Percentiles rank a stretch among this genome's conserved stretches.
phyloP scores from a whole-genome alignment of 2,888 invertebrate species.

The Epicampocera succincta region DNA sequence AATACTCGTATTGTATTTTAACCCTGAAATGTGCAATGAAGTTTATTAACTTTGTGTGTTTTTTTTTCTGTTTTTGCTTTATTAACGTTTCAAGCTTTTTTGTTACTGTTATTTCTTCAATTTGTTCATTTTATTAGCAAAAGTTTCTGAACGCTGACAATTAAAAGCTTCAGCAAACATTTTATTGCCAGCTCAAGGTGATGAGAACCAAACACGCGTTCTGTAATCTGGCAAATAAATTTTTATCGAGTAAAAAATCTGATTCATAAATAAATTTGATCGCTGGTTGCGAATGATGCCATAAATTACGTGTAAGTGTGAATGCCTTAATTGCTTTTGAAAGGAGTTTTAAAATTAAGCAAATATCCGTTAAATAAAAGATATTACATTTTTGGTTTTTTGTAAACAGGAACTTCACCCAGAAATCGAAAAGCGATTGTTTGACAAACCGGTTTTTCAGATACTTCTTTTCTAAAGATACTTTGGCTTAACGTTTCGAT shows the following conservation, averaged over 20 bases:
- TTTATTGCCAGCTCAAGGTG: slow-evolving; percentile 27
- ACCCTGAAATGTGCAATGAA: slow-evolving; percentile 55
- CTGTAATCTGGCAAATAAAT: neutral
- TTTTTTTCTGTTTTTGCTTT: neutral
- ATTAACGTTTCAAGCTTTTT: neutral
- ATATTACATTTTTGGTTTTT: too few relatives aligned
- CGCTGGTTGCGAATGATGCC: neutral
- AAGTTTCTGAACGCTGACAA: slow-evolving; percentile 5
- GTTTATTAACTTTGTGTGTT: slow-evolving; percentile 56
- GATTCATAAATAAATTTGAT: neutral
- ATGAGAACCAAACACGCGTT: neutral
- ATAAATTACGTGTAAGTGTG: neutral
- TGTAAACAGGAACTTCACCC: too few relatives aligned
- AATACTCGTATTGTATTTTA: slow-evolving; percentile 19
- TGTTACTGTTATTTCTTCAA: slow-evolving; percentile 53
- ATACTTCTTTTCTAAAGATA: too few relatives aligned
- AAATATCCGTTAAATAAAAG: too few relatives aligned
- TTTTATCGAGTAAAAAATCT: neutral
- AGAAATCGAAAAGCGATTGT: too few relatives aligned
- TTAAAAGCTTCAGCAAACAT: neutral
- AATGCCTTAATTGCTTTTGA: too few relatives aligned
- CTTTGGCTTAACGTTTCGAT: too few relatives aligned
- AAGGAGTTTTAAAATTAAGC: too few relatives aligned
- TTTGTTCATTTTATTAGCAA: slow-evolving; percentile 53
- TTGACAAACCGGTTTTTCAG: too few relatives aligned